Base-by-base conservation (phyloP, 2,888 invertebrate species). In the Trachelus tabidus region DNA sequence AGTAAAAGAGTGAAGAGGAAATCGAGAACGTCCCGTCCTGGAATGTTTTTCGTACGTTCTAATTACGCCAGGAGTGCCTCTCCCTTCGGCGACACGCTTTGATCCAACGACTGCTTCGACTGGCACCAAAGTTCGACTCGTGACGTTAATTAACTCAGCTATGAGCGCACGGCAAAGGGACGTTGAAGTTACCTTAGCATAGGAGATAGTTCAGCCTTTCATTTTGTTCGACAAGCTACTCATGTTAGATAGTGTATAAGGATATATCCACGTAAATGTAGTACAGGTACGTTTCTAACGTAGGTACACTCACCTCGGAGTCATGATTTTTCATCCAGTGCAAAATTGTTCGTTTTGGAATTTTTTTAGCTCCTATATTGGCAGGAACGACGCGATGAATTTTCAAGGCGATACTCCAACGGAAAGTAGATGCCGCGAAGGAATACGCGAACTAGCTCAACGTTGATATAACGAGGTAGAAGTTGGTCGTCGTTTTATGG, bases 401-500 rank as follows among this genome's bases (percentile, higher is more conserved):
- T 56, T 56, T 56, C 15, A 56, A 56, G 23, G 56, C 23, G 23
- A 23, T 56, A 56, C 23, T 23, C 23, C 56, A 56, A 56, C 56
- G 9, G 23, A 15, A 23, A 23, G 56, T 23, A 1, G 56, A 56
- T 56, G 56, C 56, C 23, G 56, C 56, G 23, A 56, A 23, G 56
- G 23, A 9, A 56, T 23, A 56, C 1, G 56, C 9, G 23, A 56
- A 56, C 56, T 56, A 56, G 56, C 56, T 56, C 23, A 56, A 23
- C 56, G 23, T 56, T 9, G 9, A 56, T 56, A 56, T 56, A 56
- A 56, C 56, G 56, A 56, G 56, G 56, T 56, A 56, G 56, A 81
- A 81, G 79, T 81, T 77, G 79, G 80, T 79, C 81, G 81, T 80
- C 81, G 80, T 80, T 83, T 84, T 83, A 82, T 79, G 82, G 82